Conservation (phyloP, 2,797 vertebrate genomes). For the Xenentodon cancila region DNA sequence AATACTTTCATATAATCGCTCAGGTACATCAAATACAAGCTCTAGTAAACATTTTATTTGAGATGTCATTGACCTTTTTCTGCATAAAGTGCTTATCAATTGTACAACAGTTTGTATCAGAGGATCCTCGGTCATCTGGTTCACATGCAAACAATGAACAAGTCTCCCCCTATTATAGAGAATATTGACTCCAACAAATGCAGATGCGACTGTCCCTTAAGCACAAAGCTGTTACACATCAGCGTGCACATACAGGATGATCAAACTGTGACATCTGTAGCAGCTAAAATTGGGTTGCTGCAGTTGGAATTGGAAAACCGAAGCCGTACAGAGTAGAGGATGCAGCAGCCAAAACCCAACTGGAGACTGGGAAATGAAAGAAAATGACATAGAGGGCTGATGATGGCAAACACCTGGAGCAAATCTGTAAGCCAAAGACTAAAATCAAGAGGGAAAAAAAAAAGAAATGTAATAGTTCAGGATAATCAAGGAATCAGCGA, state of each 20-base stretch:
- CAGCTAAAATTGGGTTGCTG: conserved; percentile 22
- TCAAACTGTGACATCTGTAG: conserved; percentile 38
- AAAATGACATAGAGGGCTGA: conserved; percentile 14
- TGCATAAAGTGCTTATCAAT: conserved; percentile 25
- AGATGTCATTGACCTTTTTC: conserved; percentile 32
- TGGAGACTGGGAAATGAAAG: neutral
- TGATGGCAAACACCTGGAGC: conserved; percentile 10
- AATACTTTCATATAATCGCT: conserved; percentile 46
- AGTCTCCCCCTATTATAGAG: conserved; percentile 30
- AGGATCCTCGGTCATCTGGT: conserved; percentile 51
- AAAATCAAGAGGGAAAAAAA: conserved; percentile 21
- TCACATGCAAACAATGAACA: conserved; percentile 60
- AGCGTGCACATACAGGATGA: conserved; percentile 19
- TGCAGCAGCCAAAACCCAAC: conserved; percentile 4
- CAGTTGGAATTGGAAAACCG: conserved; percentile 41
- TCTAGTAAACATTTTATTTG: conserved; percentile 42
- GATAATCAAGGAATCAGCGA: conserved; percentile 41
- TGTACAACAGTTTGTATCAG: conserved; percentile 20
- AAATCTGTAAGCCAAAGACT: conserved; percentile 23
- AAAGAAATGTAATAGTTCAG: conserved; percentile 22
- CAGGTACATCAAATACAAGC: conserved; percentile 37
- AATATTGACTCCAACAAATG: conserved; percentile 72
- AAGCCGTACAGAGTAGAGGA: conserved; percentile 1
- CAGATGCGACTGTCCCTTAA: conserved; percentile 59
- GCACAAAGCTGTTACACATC: conserved; percentile 41